Base-by-base conservation (phyloP, 2,888 invertebrate species). In the Melieria omissa region DNA sequence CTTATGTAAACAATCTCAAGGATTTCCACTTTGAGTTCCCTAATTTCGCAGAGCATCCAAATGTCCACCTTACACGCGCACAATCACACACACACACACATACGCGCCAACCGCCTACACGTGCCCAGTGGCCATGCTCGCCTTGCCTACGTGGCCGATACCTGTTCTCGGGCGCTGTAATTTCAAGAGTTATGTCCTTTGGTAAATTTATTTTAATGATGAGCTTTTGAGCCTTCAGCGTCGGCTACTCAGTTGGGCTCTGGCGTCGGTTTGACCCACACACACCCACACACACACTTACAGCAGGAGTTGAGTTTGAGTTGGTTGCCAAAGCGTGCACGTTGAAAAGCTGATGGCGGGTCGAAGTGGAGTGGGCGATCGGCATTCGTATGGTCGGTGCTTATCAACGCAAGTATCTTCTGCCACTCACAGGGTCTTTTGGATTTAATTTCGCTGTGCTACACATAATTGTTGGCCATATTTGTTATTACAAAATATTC, bases 1-100 rank as follows among this genome's bases (percentile, higher is more conserved):
- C 49, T 47, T 46, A 47, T 68, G 52, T 45, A 47, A 57, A 57
- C 49, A 65, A 81, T 82, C 83, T 83, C 83, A 84, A 84, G 83
- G 83, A 82, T 83, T 81, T 82, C 77, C 78, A 78, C 79, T 79
- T 79, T 77, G 71, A 72, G 75, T 75, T 52, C 69, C 73, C 72
- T 73, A 74, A 72, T 71, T 72, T 69, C 9, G 65, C 61, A 54
- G 63, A 65, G 68, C 46, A 64, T 67, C 58, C 52, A 49, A 58
- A 66, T 55, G 62, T 41, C 54, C 44, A 47, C 55, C 62, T 54
- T 57, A 10, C 9, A 12, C 8, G 47, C 45, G 9, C n/a, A n/a
- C n/a, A n/a, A n/a, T n/a, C n/a, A n/a, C n/a, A 10, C 29, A 16
- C 16, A 1, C 10, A 14, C 57, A 9, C 29, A 58, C n/a, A 58